Base-by-base conservation (phyloP, 1,140 invertebrate species). In the Pomacea maculata region DNA sequence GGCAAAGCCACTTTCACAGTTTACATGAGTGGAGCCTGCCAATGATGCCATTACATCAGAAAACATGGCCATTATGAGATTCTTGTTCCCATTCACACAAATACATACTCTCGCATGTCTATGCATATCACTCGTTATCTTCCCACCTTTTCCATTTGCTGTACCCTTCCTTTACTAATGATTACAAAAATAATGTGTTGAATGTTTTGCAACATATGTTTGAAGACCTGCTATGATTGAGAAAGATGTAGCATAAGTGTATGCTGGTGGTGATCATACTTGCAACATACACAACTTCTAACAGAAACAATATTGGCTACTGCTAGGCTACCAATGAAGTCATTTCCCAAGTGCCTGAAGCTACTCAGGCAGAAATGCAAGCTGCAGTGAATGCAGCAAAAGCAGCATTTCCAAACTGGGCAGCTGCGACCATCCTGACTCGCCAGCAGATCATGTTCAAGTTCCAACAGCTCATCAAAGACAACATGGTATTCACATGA, bases 401-500 rank as follows among this genome's bases (percentile, higher is more conserved):
- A 89, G 94, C 94, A 80, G 97, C 96, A 2, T 97, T 94, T 87
- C 92, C 93, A 84, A 93, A 94, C 75, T 99, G 99, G 99, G 96
- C 95, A 70, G 93, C 97, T 87, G 97, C 96, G 29, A 99, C 98
- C 10, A 94, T 99, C 55, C 93, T 99, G 67, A 96, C 96, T 0
- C 93, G 99, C 76, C 98, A 99, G 92, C 97, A 98, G 90, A 93
- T 97, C 29, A 99, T 99, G 97, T 96, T 99, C 86, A 97, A 96
- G 88, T 96, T 95, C 78, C 95, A 96, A 88, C 92, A 94, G 77
- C 92, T 97, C 21, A 96, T 97, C 83, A 95, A 95, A 83, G 91
- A 94, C 68, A 95, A 97, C 88, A 94, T 45, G 34, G 34, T 45
- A 45, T 45, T 2, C 34, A 45, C 6, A 45, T 45, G 34, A 45